Base-by-base conservation (phyloP, 2,797 vertebrate species). In the Clangula hyemalis region DNA sequence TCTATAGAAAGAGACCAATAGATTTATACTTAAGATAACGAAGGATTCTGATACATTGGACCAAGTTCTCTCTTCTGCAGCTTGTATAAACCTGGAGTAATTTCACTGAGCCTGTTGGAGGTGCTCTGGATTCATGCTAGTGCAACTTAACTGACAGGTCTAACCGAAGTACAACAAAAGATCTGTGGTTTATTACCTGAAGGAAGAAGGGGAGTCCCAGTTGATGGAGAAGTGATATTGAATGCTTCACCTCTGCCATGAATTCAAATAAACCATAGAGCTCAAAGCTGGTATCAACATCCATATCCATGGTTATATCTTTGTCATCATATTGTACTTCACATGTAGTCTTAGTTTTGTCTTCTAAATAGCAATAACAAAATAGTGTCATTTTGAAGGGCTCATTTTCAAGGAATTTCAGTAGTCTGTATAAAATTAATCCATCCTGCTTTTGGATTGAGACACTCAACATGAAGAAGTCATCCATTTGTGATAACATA, bases 151-250 rank as follows among this genome's bases (percentile, higher is more conserved):
- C 38, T 30, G 32, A 65, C 34, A 85, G 53, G 38, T 93, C 17
- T 12, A 49, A 85, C n/a, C 38, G 76, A 86, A 89, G 43, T 43
- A 73, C 36, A 88, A 58, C 41, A 43, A 30, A 71, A 82, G 13
- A 79, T n/a, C 28, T 64, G 28, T 6, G 11, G 8, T 56, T 51
- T 36, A 27, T 94, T 96, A 97, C 97, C 97, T 97, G 95, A 56
- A 93, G 54, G 65, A 77, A 57, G 58, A 73, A 96, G 77, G 97
- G 97, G 74, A 98, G 79, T 80, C 97, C 97, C 76, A 96, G 95
- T 12, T 85, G 76, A 87, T 39, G 70, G 54, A 97, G 82, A 71
- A 89, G 3, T 5, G 82, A 75, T 56, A 93, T 18, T 2, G 76
- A 77, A 82, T 97, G 97, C 32, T 95, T 95, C 79, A 95, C 47